Evolutionary conservation across 2,888 invertebrate genomes (phyloP).

Genomic region (Petrolisthes cinctipes): DNA sequence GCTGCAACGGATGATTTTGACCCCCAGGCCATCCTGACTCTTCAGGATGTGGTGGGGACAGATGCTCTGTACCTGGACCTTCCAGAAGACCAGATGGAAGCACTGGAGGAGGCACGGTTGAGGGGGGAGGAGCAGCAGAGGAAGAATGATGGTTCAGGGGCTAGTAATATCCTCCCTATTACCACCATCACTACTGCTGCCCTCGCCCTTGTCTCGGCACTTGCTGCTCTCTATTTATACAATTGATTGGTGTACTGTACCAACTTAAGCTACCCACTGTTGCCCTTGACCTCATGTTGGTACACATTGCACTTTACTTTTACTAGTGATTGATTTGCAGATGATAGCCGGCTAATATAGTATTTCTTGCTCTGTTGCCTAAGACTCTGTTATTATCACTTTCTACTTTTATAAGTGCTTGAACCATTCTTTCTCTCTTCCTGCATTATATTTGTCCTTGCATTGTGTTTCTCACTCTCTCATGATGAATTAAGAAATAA

Average conservation of each 20-base stretch:
- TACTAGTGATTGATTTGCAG: too few relatives aligned
- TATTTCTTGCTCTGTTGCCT: too few relatives aligned
- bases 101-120: conserved; percentile 16
- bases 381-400: too few relatives aligned
- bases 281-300: not conserved
- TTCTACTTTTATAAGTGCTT: too few relatives aligned
- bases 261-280: not conserved
- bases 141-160: not conserved
- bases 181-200: conserved; percentile 22
- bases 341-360: too few relatives aligned
- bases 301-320: too few relatives aligned
- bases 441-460: too few relatives aligned
- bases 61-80: conserved; percentile 83
- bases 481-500: too few relatives aligned
- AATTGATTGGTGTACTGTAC: conserved; percentile 17
- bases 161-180: not conserved
- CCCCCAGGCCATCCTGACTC: conserved; percentile 75
- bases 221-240: conserved; percentile 47
- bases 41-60: conserved; percentile 79
- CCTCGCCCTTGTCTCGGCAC: conserved; percentile 32
- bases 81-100: conserved; percentile 73
- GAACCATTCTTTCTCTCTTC: too few relatives aligned
- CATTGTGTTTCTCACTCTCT: too few relatives aligned
- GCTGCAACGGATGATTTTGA: conserved; percentile 78
- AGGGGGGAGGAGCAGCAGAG: not conserved